phyloP scores from a whole-genome alignment of 2,797 vertebrate species.

The Triplophysa bombifrons region DNA sequence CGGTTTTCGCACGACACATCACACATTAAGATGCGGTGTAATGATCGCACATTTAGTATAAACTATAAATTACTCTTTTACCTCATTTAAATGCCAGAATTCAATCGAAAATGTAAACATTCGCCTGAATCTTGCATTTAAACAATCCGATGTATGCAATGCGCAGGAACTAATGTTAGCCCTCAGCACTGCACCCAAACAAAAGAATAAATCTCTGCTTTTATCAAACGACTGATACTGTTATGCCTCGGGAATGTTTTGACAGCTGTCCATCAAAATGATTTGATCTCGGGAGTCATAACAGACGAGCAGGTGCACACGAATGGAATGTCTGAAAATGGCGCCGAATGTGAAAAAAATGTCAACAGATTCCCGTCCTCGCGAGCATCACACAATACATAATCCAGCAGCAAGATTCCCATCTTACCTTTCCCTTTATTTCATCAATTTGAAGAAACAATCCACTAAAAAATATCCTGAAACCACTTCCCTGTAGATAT shows the following conservation, averaged over 20 bases:
- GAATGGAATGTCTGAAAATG: constrained; percentile 75
- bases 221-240: constrained; percentile 1
- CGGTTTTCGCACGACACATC: background rate
- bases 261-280: constrained; percentile 12
- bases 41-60: background rate
- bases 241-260: background rate
- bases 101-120: background rate
- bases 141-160: background rate
- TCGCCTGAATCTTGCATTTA: background rate
- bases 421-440: constrained; percentile 67
- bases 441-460: constrained; percentile 44
- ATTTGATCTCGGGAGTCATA: constrained; percentile 12
- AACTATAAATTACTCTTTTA: background rate
- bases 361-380: constrained; percentile 66
- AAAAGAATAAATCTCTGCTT: constrained; percentile 7
- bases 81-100: background rate
- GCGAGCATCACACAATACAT: constrained; percentile 59
- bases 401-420: constrained; percentile 35
- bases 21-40: background rate
- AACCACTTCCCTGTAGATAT: constrained; percentile 37
- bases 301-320: constrained; percentile 57
- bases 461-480: constrained; percentile 43
- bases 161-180: too few relatives aligned
- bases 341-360: constrained; percentile 72
- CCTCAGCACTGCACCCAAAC: background rate